phyloP scores from a whole-genome alignment of 2,797 vertebrate genomes.

The Sebastes taczanowskii region DNA sequence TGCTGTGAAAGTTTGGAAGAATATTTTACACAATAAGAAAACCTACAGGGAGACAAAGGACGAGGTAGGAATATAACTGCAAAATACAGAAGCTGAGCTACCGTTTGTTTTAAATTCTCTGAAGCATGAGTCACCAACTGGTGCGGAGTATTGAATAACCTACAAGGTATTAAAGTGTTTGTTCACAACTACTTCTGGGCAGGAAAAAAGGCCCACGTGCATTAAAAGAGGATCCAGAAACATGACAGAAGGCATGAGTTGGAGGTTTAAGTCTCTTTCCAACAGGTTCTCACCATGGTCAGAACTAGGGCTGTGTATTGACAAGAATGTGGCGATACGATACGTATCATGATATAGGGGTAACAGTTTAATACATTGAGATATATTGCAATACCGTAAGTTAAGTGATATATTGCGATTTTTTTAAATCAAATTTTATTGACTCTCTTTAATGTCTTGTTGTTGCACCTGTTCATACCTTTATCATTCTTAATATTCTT shows the following conservation, averaged over 20 bases:
- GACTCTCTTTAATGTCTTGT: not conserved
- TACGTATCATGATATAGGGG: no score
- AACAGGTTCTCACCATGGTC: no score
- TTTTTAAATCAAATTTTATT: no score
- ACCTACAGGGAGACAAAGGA: not conserved
- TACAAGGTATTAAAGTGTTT: not conserved
- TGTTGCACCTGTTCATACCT: not conserved
- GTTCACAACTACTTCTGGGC: not conserved
- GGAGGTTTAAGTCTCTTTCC: no score
- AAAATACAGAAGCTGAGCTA: conserved; percentile 6
- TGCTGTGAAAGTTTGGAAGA: not conserved
- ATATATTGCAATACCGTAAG: no score
- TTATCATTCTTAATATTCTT: not conserved
- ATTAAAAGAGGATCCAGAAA: not conserved
- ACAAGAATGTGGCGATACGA: no score
- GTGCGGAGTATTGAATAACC: not conserved
- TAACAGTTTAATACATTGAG: no score
- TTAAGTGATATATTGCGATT: no score
- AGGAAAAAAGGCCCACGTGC: not conserved
- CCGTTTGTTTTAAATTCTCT: conserved; percentile 3
- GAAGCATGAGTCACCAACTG: conserved; percentile 10
- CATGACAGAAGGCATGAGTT: not conserved
- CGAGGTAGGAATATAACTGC: not conserved
- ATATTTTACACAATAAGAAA: not conserved
- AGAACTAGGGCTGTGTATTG: no score